phyloP scores from a whole-genome alignment of 2,888 invertebrate species.

The Petrophora chlorosata region DNA sequence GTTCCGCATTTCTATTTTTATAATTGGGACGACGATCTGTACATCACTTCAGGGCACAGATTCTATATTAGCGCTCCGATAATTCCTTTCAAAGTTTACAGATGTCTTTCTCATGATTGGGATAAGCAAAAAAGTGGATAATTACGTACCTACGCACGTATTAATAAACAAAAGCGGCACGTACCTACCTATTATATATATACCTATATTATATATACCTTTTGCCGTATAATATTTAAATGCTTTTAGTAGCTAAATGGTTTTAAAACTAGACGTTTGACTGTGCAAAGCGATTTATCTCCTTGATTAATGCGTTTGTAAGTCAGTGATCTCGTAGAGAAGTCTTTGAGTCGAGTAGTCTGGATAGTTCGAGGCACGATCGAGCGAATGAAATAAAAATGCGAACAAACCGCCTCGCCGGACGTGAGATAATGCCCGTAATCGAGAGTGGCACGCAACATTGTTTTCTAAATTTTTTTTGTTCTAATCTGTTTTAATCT shows the following conservation, averaged over 20 bases:
- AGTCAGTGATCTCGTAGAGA: constrained; percentile 25
- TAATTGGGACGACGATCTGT: constrained; percentile 63
- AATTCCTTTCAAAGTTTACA: constrained; percentile 7
- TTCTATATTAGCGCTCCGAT: constrained; percentile 31
- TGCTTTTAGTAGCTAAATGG: background rate
- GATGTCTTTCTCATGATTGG: constrained; percentile 10
- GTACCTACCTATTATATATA: background rate
- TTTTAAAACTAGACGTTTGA: constrained; percentile 3
- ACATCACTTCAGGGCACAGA: constrained; percentile 60
- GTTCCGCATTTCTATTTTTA: constrained; percentile 70
- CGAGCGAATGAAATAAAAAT: constrained; percentile 26
- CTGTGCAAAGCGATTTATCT: constrained; percentile 13
- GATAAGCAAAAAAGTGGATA: too few relatives aligned
- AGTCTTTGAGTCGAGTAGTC: constrained; percentile 28
- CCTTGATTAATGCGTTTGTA: constrained; percentile 14
- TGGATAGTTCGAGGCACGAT: constrained; percentile 11
- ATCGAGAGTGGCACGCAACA: constrained; percentile 27
- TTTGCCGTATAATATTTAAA: background rate
- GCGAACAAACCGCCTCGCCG: background rate
- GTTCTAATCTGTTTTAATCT: constrained; percentile 12
- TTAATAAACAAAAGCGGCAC: background rate
- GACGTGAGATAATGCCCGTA: constrained; percentile 20
- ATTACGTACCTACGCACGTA: too few relatives aligned
- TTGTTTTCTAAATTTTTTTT: constrained; percentile 23
- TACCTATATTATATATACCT: background rate